phyloP scores from a whole-genome alignment of 2,888 invertebrate genomes.

The Napeogenes inachia region DNA sequence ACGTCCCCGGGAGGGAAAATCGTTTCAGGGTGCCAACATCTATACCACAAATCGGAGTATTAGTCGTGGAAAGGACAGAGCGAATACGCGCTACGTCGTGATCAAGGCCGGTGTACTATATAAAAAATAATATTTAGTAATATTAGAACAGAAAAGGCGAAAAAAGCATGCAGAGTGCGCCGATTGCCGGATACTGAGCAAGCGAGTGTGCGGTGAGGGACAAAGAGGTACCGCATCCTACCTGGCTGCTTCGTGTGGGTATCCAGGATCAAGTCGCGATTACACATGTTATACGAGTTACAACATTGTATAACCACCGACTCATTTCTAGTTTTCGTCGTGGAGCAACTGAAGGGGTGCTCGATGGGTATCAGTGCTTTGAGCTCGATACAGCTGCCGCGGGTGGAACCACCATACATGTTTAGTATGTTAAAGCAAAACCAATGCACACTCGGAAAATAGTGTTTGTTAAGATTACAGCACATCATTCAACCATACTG shows the following conservation, averaged over 20 bases:
- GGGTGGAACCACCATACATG: slow-evolving; percentile 75
- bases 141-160: slow-evolving; percentile 56
- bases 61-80: slow-evolving; percentile 30
- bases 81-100: slow-evolving; percentile 47
- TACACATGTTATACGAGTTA: slow-evolving; percentile 85
- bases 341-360: slow-evolving; percentile 89
- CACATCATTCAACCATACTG: slow-evolving; percentile 72
- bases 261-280: slow-evolving; percentile 82
- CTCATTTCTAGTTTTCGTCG: slow-evolving; percentile 84
- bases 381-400: slow-evolving; percentile 86
- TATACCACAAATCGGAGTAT: slow-evolving; percentile 68
- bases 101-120: slow-evolving; percentile 65
- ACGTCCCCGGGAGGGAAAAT: slow-evolving; percentile 79
- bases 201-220: slow-evolving; percentile 15
- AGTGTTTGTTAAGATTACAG: slow-evolving; percentile 64
- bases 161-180: slow-evolving; percentile 62
- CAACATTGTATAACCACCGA: slow-evolving; percentile 90
- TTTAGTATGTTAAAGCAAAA: slow-evolving; percentile 79
- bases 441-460: slow-evolving; percentile 74
- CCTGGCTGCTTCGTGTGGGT: slow-evolving; percentile 82
- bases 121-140: slow-evolving; percentile 58
- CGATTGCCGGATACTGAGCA: slow-evolving; percentile 48
- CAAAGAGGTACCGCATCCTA: slow-evolving; percentile 58
- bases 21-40: slow-evolving; percentile 79
- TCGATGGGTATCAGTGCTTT: slow-evolving; percentile 85